Evolutionary conservation across 2,797 vertebrate species (phyloP).

Genomic region (Rhabdophis nuchalis): DNA sequence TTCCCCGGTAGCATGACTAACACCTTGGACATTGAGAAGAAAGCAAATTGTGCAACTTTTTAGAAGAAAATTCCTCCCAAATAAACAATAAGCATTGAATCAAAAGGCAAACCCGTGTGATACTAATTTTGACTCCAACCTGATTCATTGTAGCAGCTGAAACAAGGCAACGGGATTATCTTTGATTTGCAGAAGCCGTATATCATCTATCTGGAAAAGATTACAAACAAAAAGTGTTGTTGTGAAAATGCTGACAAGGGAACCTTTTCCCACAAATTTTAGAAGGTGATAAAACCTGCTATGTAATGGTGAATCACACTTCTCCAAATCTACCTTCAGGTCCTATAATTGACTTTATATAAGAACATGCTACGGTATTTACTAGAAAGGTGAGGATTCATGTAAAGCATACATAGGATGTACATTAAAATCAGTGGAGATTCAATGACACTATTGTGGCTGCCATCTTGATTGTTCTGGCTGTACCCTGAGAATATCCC

Average conservation of each 20-base stretch:
- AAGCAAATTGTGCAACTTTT: not conserved
- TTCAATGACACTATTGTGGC: not conserved
- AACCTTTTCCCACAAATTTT: not conserved
- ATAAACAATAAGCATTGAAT: not conserved
- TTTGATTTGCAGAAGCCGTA: conserved; percentile 18
- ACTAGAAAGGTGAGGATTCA: not conserved
- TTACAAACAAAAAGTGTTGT: not conserved
- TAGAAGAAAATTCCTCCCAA: not conserved
- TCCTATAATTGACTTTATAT: not conserved
- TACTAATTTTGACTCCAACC: conserved; percentile 34
- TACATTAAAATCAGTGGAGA: not conserved
- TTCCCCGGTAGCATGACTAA: not conserved
- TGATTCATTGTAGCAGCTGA: conserved; percentile 49
- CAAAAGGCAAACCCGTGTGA: not conserved
- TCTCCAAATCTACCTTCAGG: not conserved
- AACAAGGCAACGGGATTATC: conserved; percentile 17
- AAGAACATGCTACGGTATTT: not conserved
- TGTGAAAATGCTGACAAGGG: not conserved
- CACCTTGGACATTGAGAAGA: not conserved
- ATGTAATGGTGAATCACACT: not conserved
- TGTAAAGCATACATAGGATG: not conserved
- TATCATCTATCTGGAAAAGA: conserved; percentile 38
- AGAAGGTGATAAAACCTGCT: not conserved
- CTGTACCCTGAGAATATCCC: not conserved
- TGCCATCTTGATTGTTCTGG: not conserved